Percentiles rank a stretch among this genome's conserved stretches.
phyloP scores from a whole-genome alignment of 2,888 invertebrate species.

The Drosophila putrida region DNA sequence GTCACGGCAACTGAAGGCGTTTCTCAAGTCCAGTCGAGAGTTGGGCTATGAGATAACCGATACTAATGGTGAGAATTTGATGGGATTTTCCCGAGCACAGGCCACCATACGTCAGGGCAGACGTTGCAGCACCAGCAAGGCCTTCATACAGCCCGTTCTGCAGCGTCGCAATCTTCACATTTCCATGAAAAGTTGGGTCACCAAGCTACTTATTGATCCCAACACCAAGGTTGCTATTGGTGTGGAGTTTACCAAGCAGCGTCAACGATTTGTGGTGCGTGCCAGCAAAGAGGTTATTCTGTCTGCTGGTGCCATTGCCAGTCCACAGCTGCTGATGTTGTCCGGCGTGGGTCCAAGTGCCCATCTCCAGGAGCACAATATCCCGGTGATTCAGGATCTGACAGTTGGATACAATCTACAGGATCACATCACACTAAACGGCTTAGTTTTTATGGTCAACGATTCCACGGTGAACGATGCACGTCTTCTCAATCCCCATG shows the following conservation, averaged over 20 bases:
- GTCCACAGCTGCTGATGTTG: slow-evolving; percentile 94
- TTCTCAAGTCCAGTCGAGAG: slow-evolving; percentile 89
- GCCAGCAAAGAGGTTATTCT: slow-evolving; percentile 92
- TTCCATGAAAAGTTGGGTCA: slow-evolving; percentile 89
- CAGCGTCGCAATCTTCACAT: slow-evolving; percentile 89
- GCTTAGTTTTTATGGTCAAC: slow-evolving; percentile 90
- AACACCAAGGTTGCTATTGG: slow-evolving; percentile 88
- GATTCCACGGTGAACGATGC: slow-evolving; percentile 89
- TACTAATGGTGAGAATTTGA: slow-evolving; percentile 88
- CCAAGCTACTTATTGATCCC: slow-evolving; percentile 89
- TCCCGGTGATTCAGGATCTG: slow-evolving; percentile 89
- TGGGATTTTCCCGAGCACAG: slow-evolving; percentile 90
- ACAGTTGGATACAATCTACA: slow-evolving; percentile 93
- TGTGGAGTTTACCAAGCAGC: slow-evolving; percentile 90
- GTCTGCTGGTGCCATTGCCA: slow-evolving; percentile 93
- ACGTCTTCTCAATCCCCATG: slow-evolving; percentile 86
- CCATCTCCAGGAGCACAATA: slow-evolving; percentile 87
- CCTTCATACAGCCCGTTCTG: slow-evolving; percentile 90
- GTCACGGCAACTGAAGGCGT: slow-evolving; percentile 88
- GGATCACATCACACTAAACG: slow-evolving; percentile 91
- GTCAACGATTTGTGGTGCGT: slow-evolving; percentile 86
- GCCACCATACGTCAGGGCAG: slow-evolving; percentile 90
- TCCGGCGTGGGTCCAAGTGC: slow-evolving; percentile 92
- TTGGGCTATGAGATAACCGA: slow-evolving; percentile 90
- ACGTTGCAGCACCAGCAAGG: slow-evolving; percentile 92